Evolutionary conservation across 2,113 vertebrate species (phyloP).

Genomic region (Dasypus novemcinctus): DNA sequence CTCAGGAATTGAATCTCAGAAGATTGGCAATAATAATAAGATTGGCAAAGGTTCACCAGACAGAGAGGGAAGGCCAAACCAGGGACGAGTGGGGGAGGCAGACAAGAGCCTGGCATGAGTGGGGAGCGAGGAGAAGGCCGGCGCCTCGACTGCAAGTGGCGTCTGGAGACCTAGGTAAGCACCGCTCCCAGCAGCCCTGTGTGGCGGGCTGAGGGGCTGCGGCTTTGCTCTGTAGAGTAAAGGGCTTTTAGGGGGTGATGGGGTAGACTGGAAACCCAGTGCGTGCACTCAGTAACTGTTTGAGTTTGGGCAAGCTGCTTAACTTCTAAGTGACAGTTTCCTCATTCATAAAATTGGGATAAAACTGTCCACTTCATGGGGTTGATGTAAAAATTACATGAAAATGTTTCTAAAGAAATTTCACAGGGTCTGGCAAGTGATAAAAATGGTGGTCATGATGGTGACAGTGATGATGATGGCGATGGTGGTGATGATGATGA

Average conservation of each 20-base stretch:
- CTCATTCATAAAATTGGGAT: neutral
- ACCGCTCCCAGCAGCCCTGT: too few species aligned
- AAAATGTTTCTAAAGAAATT: neutral
- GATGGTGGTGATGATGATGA: neutral
- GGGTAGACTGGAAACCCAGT: neutral
- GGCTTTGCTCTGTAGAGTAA: neutral
- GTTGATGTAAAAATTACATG: neutral
- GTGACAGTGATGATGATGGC: neutral
- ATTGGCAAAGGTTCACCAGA: neutral
- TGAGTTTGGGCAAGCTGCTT: neutral
- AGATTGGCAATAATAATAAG: too few species aligned
- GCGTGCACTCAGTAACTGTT: too few species aligned
- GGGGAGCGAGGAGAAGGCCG: neutral
- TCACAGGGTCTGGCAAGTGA: neutral
- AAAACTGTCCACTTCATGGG: neutral
- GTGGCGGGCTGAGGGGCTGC: too few species aligned
- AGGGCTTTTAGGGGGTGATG: neutral
- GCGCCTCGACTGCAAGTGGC: too few species aligned
- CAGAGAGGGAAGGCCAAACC: too few species aligned
- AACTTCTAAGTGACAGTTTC: neutral
- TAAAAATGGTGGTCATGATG: neutral
- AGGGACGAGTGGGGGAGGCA: neutral
- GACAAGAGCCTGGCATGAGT: neutral
- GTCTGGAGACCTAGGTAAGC: neutral
- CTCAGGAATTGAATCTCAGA: neutral